Percentiles rank a stretch among this genome's conserved stretches.
Conservation (phyloP, 2,113 vertebrate genomes). For the Abramis brama region DNA sequence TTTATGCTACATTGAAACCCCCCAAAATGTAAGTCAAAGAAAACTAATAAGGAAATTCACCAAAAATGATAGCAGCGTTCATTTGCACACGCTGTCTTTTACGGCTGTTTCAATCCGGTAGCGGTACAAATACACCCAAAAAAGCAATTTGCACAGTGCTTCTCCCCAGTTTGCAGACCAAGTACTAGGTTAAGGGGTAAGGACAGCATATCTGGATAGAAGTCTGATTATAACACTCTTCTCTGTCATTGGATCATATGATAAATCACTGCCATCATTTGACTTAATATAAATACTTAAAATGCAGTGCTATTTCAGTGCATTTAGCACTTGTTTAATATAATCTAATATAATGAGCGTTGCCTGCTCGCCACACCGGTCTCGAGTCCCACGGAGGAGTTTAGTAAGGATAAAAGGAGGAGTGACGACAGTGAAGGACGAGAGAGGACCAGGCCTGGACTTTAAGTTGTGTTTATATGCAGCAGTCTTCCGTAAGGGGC, state of each 20-base stretch:
- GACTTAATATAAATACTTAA: background rate
- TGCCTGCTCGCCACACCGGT: no score
- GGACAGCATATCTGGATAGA: background rate
- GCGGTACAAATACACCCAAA: background rate
- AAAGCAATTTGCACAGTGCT: background rate
- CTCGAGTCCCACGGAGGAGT: no score
- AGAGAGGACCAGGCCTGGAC: no score
- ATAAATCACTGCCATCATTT: background rate
- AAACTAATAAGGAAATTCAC: background rate
- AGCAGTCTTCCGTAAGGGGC: no score
- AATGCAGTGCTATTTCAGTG: background rate
- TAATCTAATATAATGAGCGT: background rate
- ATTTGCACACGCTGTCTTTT: background rate
- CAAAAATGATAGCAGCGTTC: background rate
- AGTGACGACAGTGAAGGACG: no score
- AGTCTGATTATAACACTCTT: background rate
- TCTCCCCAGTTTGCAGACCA: background rate
- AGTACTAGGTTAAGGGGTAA: background rate
- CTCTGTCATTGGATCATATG: background rate
- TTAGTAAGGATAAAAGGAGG: no score
- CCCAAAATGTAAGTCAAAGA: background rate
- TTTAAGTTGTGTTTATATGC: no score
- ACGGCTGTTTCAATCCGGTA: background rate
- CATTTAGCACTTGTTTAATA: background rate
- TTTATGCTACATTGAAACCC: background rate